phyloP scores from a whole-genome alignment of 2,888 invertebrate species.

The Drosophila mercatorum region DNA sequence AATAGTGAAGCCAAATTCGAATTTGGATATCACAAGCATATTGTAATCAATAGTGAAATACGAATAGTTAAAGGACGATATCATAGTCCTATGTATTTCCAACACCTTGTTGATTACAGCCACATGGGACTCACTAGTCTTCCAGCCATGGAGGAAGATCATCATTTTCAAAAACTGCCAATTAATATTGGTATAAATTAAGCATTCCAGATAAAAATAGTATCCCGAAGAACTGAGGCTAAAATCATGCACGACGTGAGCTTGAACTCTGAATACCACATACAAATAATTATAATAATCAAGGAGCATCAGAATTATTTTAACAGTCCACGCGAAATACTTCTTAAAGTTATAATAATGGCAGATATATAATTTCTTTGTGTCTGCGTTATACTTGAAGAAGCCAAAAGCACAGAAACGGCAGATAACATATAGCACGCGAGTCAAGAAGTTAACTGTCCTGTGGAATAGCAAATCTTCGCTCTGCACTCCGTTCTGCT shows the following conservation, averaged over 20 bases:
- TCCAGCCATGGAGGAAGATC: constrained; percentile 3
- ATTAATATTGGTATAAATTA: not conserved
- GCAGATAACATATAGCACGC: not conserved
- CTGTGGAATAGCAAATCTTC: not conserved
- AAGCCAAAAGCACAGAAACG: not conserved
- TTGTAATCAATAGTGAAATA: not conserved
- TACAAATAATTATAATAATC: not conserved
- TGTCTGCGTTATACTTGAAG: not conserved
- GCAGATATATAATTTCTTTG: not conserved
- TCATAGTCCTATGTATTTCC: constrained; percentile 5
- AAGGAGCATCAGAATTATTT: not conserved
- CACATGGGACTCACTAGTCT: not conserved
- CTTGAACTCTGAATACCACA: not conserved
- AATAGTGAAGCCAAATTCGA: not conserved
- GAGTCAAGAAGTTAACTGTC: not conserved
- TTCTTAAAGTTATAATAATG: not conserved
- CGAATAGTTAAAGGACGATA: not conserved
- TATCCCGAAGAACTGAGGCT: not conserved
- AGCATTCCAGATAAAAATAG: not conserved
- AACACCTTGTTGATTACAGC: constrained; percentile 1
- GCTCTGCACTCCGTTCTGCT: not conserved
- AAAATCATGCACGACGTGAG: not conserved
- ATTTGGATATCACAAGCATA: not conserved
- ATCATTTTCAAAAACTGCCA: not conserved
- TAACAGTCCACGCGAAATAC: not conserved